These are phyloP conservation scores for Eupristina koningsbergeri DNA, from an alignment of 1,140 invertebrate species.

Conservation along the genomic window DNA sequence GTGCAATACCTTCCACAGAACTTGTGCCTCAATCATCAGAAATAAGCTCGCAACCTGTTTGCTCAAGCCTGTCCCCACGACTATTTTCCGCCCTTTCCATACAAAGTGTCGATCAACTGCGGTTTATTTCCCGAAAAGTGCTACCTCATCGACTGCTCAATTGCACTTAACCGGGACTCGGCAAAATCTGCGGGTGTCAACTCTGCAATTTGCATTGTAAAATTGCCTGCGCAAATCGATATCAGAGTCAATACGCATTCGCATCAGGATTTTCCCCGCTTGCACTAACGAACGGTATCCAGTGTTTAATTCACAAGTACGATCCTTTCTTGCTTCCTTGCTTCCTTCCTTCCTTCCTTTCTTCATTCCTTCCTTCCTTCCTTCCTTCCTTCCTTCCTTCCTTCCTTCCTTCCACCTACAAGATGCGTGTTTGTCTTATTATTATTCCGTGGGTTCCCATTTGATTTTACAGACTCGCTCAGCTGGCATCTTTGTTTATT, in stretches of 20 bases:
- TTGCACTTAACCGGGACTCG: neutral
- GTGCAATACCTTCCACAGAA: neutral
- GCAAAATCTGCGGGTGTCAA: neutral
- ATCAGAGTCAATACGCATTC: conserved; percentile 33
- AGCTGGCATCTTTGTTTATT: too few species aligned
- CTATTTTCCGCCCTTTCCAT: neutral
- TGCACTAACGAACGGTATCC: conserved; percentile 50
- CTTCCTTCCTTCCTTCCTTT: too few species aligned
- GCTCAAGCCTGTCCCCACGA: too few species aligned
- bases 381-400: too few species aligned
- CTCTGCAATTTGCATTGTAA: conserved; percentile 67
- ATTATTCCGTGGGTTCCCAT: too few species aligned
- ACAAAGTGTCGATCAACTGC: neutral
- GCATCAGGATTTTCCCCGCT: neutral
- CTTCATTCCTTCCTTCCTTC: too few species aligned
- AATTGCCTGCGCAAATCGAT: conserved; percentile 52
- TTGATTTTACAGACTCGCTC: too few species aligned
- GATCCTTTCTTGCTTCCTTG: neutral
- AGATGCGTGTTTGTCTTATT: too few species aligned
- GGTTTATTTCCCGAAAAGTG: neutral
- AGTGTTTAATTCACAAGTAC: conserved; percentile 53
- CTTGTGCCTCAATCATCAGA: neutral
- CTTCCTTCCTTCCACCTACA: too few species aligned
- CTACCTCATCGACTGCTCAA: neutral
- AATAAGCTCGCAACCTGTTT: neutral